Percentiles rank a stretch among this genome's conserved stretches.
phyloP scores from a whole-genome alignment of 2,888 invertebrate species.

The Lithosia quadra region DNA sequence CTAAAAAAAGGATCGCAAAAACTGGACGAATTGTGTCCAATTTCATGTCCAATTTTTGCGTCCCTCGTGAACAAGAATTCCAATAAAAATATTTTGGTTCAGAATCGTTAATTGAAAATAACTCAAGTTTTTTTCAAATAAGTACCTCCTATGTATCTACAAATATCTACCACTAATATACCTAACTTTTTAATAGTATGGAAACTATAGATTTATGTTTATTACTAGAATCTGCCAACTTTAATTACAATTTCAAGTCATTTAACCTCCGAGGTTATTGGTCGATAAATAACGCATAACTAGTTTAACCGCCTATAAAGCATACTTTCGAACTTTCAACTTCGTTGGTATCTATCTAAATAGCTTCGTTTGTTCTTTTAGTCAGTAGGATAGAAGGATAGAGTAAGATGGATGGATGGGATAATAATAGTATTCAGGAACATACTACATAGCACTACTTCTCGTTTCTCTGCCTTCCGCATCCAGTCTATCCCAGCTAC shows the following conservation, averaged over 20 bases:
- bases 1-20: too few relatives aligned
- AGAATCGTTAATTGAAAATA: too few relatives aligned
- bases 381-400: neutral
- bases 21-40: too few relatives aligned
- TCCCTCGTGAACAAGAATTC: too few relatives aligned
- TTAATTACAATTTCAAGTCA: neutral
- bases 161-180: too few relatives aligned
- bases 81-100: too few relatives aligned
- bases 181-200: neutral
- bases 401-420: neutral
- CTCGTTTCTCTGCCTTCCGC: too few relatives aligned
- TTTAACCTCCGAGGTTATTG: neutral
- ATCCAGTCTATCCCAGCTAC: too few relatives aligned
- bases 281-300: neutral
- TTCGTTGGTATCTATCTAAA: neutral
- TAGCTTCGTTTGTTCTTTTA: neutral
- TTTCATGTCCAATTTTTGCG: too few relatives aligned
- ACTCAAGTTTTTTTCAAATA: too few relatives aligned
- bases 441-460: too few relatives aligned
- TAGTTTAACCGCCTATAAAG: slow-evolving; percentile 1
- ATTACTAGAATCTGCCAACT: neutral
- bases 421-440: neutral
- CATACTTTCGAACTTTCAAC: slow-evolving; percentile 1
- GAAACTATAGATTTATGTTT: neutral
- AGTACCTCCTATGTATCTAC: too few relatives aligned